Base-by-base conservation (phyloP, 2,113 vertebrate species). In the Ranitomeya variabilis region DNA sequence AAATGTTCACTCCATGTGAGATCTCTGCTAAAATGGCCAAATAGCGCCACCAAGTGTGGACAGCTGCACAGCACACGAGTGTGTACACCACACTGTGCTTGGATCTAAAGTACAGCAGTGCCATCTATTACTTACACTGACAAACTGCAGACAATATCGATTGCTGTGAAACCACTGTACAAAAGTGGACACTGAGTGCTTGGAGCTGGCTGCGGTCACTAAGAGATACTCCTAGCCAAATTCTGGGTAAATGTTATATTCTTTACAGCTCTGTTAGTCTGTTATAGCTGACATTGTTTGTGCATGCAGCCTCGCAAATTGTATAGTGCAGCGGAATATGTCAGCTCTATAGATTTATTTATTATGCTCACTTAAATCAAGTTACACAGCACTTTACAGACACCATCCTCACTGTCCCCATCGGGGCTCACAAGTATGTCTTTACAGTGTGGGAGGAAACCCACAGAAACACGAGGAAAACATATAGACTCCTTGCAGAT, bases 1-100 rank as follows among this genome's bases (percentile, higher is more conserved):
- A 52, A 23, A 71, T 12, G 18, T 7, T 69, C 16, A 15, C 59
- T 82, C 7, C 21, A 0, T 15, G 11, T 62, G 73, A 19, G 11
- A 64, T 9, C 18, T 51, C 59, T 52, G 21, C 67, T 64, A 92
- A 92, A 79, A 90, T 31, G 91, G 90, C 74, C 85, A 83, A 91
- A 94, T 86, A 92, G 91, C 0, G 80, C 93, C 91, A 92, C 84
- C 85, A 89, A 91, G 91, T 82, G 60, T 62, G 86, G 73, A 88
- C 89, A 91, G 76, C 64, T 82, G 90, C 57, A 90, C 87, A 51
- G 87, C 14, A 60, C 55, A 80, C 14, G 23, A 7, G 1, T 74
- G 10, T 79, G 23, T 19, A 21, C 0, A 9, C 37, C 26, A 31
- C 23, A 15, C 23, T 45, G 19, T 54, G 26, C 54, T 78, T 77